A percentile compares a stretch with the other conserved stretches of the same genome.
These are phyloP conservation scores for Propsilocerus akamusi DNA, from an alignment of 1,140 invertebrate genomes.

Conservation along the genomic window DNA sequence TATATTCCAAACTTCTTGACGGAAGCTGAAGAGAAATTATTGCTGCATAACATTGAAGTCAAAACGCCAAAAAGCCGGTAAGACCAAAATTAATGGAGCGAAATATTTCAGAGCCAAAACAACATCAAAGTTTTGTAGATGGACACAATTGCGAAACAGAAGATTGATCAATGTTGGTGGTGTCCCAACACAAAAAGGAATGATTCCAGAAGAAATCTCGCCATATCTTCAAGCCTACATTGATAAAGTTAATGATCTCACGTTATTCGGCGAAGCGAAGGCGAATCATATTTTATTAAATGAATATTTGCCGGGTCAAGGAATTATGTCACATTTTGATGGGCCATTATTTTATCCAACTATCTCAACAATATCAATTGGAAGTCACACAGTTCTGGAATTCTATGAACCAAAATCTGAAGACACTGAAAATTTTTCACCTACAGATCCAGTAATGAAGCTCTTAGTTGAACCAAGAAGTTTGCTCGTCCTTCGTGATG, in stretches of 20 bases:
- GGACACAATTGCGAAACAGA: conserved; percentile 81
- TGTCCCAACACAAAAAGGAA: conserved; percentile 78
- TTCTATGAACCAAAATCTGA: conserved; percentile 37
- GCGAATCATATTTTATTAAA: conserved; percentile 95
- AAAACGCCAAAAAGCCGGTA: conserved; percentile 43
- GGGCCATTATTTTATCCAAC: conserved; percentile 85
- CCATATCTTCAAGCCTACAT: conserved; percentile 60
- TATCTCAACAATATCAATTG: conserved; percentile 82
- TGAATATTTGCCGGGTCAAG: conserved; percentile 86
- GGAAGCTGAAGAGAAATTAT: conserved; percentile 52
- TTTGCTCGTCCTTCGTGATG: conserved; percentile 65
- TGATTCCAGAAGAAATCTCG: conserved; percentile 83
- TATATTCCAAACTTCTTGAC: conserved; percentile 89
- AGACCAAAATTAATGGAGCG: too few relatives aligned
- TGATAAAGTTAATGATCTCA: conserved; percentile 48
- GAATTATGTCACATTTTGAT: conserved; percentile 90
- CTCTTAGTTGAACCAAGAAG: conserved; percentile 75
- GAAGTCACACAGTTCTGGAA: conserved; percentile 75
- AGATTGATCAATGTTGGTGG: conserved; percentile 95
- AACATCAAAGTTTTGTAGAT: conserved; percentile 29
- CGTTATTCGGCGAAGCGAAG: conserved; percentile 54
- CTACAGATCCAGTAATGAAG: conserved; percentile 34
- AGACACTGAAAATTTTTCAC: conserved; percentile 8
- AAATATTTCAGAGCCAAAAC: too few relatives aligned
- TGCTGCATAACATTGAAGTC: conserved; percentile 60